phyloP scores from a whole-genome alignment of 1,140 invertebrate genomes.

The Drosophila mojavensis region DNA sequence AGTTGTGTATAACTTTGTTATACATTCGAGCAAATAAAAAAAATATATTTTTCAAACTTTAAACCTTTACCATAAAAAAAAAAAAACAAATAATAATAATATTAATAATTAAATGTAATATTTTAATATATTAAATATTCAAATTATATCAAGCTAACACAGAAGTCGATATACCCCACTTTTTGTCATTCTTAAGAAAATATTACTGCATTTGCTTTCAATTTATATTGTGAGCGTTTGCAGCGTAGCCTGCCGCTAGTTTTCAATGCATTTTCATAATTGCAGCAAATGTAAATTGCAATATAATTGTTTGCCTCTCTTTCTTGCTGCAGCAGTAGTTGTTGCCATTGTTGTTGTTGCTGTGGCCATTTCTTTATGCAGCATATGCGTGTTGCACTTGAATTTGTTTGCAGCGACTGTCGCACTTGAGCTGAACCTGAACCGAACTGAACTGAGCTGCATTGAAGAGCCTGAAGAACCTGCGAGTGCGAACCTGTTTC shows the following conservation, averaged over 20 bases:
- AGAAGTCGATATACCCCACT: not conserved
- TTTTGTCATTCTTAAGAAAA: slow-evolving; percentile 13
- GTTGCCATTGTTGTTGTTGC: slow-evolving; percentile 11
- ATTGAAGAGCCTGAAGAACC: slow-evolving; percentile 1
- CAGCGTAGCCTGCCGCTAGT: slow-evolving; percentile 52
- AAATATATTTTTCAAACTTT: no score
- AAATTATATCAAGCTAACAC: no score
- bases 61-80: no score
- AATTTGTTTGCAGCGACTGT: slow-evolving; percentile 76
- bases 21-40: no score
- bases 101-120: no score
- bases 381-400: slow-evolving; percentile 78
- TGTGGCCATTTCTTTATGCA: slow-evolving; percentile 55
- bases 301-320: slow-evolving; percentile 50
- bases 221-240: slow-evolving; percentile 53
- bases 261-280: slow-evolving; percentile 82
- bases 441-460: not conserved
- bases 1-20: no score
- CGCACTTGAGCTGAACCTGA: slow-evolving; percentile 67
- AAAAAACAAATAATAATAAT: no score
- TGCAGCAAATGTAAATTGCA: slow-evolving; percentile 82
- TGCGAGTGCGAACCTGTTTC: slow-evolving; percentile 67
- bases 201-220: slow-evolving; percentile 53
- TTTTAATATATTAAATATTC: no score
- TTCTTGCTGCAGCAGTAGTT: slow-evolving; percentile 20